Evolutionary conservation across 2,113 vertebrate species (phyloP), one percentile per base, ranked within the genome.

Genomic region (Eudorcas thomsonii): DNA sequence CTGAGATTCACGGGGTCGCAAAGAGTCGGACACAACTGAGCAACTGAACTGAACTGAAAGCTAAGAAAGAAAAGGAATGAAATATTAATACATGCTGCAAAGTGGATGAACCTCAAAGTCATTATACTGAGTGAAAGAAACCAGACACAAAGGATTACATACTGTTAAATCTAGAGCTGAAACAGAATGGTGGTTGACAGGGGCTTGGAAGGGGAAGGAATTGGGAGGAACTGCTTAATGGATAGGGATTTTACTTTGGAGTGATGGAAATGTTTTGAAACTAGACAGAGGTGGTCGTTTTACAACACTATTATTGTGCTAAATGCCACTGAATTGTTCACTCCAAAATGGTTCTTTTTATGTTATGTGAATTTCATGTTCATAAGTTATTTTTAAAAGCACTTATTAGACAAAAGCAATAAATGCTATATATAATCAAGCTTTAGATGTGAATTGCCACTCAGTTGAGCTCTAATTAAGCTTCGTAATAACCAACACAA

Each of bases 381-480:
- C 83, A n/a, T 59, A 77, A 64, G 19, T 77, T 59, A 39, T 86
- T 83, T 86, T n/a, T 54, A 9, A 62, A 92, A 83, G 30, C 48
- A 52, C 8, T 91, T 87, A 48, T 30, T 94, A 96, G 55, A 71
- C 74, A 82, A 93, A 92, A 87, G 60, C 50, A 89, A 50, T 74
- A 88, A 60, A 94, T 88, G 36, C 9, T 67, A 33, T 57, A 81
- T 67, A 26, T 33, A 88, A 85, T 96, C 93, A 86, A 87, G 82
- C 90, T 96, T 89, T 96, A 89, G 57, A 62, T 62, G 59, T 62
- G 45, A 96, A 90, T 74, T 57, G 50, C 52, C 89, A 96, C 78
- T 91, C 94, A 93, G 67, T n/a, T 36, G n/a, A 60, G 50, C 36
- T 96, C 89, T 95, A 97, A 88, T 93, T 87, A 96, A 91, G 55